Evolutionary conservation across 2,888 invertebrate species (phyloP).

Genomic region (Agrotis segetum): DNA sequence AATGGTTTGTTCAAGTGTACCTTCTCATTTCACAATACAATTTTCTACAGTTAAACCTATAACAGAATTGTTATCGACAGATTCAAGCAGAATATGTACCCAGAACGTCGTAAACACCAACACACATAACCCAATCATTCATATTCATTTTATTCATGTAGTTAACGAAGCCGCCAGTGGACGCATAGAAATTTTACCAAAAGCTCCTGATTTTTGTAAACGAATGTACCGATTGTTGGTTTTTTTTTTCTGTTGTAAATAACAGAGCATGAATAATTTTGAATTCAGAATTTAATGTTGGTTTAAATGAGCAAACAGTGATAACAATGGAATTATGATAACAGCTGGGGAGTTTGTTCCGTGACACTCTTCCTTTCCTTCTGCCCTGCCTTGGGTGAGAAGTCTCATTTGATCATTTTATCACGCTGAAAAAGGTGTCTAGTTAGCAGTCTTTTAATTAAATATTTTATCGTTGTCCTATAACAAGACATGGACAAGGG

Average conservation of each 20-base stretch:
- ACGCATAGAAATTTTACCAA: conserved; percentile 51
- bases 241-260: conserved; percentile 9
- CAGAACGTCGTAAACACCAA: conserved; percentile 38
- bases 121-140: conserved; percentile 67
- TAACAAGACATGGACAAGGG: too few species aligned
- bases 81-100: conserved; percentile 3
- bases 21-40: too few species aligned
- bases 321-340: neutral
- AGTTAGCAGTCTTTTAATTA: too few species aligned
- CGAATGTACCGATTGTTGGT: conserved; percentile 16
- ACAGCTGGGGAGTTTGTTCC: neutral
- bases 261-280: conserved; percentile 22
- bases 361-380: too few species aligned
- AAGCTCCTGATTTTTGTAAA: conserved; percentile 47
- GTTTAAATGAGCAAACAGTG: conserved; percentile 2
- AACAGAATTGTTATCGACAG: conserved; percentile 5
- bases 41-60: neutral
- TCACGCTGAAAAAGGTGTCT: too few species aligned
- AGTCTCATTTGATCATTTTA: too few species aligned
- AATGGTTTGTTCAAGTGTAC: too few species aligned
- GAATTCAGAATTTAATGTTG: neutral
- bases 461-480: too few species aligned
- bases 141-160: conserved; percentile 79
- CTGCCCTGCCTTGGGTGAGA: too few species aligned
- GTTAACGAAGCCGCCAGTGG: conserved; percentile 71